phyloP scores from a whole-genome alignment of 2,113 vertebrate genomes.

The Sinocyclocheilus maitianheensis region DNA sequence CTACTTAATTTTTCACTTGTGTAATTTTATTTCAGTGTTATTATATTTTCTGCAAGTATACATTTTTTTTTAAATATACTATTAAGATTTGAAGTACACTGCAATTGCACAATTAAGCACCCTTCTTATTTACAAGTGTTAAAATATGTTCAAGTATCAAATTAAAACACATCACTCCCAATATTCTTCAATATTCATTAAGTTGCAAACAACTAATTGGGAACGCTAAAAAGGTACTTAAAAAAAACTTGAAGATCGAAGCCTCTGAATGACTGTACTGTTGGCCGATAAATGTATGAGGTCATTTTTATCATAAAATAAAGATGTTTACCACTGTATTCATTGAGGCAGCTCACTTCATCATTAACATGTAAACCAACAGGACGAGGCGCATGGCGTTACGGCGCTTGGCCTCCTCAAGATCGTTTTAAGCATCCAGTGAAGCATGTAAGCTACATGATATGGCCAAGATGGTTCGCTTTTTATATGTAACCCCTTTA shows the following conservation, averaged over 20 bases:
- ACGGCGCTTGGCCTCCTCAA: background rate
- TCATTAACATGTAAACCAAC: slow-evolving; percentile 15
- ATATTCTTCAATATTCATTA: background rate
- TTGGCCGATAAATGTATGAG: background rate
- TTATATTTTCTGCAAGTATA: too few species aligned
- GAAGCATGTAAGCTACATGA: slow-evolving; percentile 33
- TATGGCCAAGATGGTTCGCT: slow-evolving; percentile 32
- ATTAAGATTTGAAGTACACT: background rate
- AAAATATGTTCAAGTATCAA: background rate
- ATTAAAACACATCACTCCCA: background rate
- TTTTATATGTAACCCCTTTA: slow-evolving; percentile 24
- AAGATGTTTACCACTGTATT: slow-evolving; percentile 7
- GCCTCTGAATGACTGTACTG: background rate
- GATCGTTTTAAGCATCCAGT: background rate
- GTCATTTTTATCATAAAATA: background rate
- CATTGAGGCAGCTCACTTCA: background rate
- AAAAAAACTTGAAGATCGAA: background rate
- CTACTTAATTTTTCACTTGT: background rate
- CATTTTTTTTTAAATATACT: too few species aligned
- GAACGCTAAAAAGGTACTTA: too few species aligned
- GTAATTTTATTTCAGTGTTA: background rate
- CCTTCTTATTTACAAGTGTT: background rate
- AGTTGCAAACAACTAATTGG: background rate
- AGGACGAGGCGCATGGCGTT: background rate
- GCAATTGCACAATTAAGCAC: too few species aligned